These are phyloP conservation scores for Tachuris rubrigastra DNA, from an alignment of 2,113 vertebrate species.

Conservation along the genomic window DNA sequence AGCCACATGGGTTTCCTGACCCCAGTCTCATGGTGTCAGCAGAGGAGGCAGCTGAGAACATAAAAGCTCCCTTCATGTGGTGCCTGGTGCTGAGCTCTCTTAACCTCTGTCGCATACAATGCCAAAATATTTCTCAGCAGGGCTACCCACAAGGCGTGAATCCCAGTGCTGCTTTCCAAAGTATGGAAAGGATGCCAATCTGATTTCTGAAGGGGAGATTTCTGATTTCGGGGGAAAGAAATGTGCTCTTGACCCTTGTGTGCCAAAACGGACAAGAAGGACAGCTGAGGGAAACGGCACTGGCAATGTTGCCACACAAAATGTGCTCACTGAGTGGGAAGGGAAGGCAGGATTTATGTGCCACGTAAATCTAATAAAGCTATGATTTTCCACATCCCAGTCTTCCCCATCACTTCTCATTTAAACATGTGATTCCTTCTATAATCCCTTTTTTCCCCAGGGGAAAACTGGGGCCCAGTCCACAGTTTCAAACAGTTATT, in stretches of 20 bases:
- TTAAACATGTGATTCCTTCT: not conserved
- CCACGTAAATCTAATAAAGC: not conserved
- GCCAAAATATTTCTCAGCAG: not conserved
- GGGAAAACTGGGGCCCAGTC: not conserved
- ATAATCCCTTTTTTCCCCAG: not conserved
- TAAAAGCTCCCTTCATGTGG: not conserved
- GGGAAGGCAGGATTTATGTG: not conserved
- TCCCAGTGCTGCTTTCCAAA: not conserved
- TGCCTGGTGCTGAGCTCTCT: not conserved
- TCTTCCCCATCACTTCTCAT: not conserved
- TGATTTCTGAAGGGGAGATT: not conserved
- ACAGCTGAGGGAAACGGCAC: not conserved
- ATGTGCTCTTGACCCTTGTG: not conserved
- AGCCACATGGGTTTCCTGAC: fast-evolving
- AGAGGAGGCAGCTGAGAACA: fast-evolving
- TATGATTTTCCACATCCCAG: not conserved
- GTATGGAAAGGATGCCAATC: not conserved
- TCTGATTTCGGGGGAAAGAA: not conserved
- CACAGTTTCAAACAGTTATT: not conserved
- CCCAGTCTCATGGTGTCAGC: fast-evolving
- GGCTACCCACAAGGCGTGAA: not conserved
- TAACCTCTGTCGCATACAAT: not conserved
- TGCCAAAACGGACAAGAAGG: not conserved
- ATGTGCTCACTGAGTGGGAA: fast-evolving
- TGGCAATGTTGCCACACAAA: not conserved